Conservation (phyloP, 2,888 invertebrate species). For the Apamea anceps region DNA sequence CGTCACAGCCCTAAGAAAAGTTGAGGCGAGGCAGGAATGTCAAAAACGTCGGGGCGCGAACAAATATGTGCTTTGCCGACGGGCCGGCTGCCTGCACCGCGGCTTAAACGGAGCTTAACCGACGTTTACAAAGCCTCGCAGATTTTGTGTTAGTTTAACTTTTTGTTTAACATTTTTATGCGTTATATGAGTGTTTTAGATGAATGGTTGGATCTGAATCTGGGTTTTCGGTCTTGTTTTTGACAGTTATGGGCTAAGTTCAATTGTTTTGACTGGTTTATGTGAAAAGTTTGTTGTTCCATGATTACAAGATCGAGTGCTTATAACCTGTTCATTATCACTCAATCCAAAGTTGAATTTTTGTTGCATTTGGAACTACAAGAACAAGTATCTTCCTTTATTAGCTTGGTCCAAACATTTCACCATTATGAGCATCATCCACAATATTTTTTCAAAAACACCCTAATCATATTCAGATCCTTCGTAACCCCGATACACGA, state of each 20-base stretch:
- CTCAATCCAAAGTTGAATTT: not conserved
- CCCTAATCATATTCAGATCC: not conserved
- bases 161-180: conserved; percentile 27
- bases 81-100: conserved; percentile 68
- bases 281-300: not conserved
- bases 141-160: conserved; percentile 46
- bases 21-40: conserved; percentile 85
- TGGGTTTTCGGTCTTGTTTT: not conserved
- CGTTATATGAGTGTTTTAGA: conserved; percentile 27
- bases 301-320: not conserved
- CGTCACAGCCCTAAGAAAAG: conserved; percentile 87
- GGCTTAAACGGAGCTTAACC: conserved; percentile 61
- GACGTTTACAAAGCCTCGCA: conserved; percentile 53
- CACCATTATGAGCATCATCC: not conserved
- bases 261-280: not conserved
- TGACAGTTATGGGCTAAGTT: conserved; percentile 17
- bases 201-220: not conserved
- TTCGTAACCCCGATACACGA: not conserved
- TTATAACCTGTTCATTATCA: fast-evolving
- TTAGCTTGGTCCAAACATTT: not conserved
- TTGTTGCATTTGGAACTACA: not conserved
- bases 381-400: not conserved
- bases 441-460: not conserved
- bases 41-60: conserved; percentile 87
- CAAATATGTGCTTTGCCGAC: conserved; percentile 87